Conservation (phyloP, 2,797 vertebrate species). For the Etheostoma perlongum region DNA sequence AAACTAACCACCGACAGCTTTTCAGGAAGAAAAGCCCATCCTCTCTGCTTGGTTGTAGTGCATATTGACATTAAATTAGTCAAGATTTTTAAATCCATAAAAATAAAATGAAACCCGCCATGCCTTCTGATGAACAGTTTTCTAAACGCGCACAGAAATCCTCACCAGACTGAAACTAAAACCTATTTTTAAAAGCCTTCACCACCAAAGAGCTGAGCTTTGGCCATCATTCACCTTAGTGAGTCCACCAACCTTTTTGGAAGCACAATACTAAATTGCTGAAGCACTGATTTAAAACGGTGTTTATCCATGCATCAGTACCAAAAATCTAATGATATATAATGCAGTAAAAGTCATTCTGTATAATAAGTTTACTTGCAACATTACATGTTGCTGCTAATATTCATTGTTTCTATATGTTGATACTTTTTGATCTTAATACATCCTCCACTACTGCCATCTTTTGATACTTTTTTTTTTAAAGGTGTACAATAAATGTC, state of each 20-base stretch:
- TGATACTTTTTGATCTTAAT: background rate
- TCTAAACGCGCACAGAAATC: background rate
- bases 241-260: background rate
- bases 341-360: background rate
- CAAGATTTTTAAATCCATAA: background rate
- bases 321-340: background rate
- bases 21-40: too few relatives aligned
- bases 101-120: slow-evolving; percentile 27
- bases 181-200: background rate
- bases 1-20: too few relatives aligned
- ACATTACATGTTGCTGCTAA: background rate
- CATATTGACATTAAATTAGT: background rate
- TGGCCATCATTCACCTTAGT: background rate
- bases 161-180: background rate
- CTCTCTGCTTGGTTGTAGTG: background rate
- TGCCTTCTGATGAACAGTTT: background rate
- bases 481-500: background rate
- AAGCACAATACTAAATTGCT: background rate
- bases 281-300: too few relatives aligned
- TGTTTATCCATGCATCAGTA: background rate
- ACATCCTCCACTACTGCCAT: background rate
- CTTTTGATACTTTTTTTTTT: background rate
- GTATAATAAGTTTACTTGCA: background rate
- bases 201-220: background rate
- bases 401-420: background rate